Evolutionary conservation across 2,888 invertebrate genomes (phyloP).

Genomic region (Crioceris asparagi): DNA sequence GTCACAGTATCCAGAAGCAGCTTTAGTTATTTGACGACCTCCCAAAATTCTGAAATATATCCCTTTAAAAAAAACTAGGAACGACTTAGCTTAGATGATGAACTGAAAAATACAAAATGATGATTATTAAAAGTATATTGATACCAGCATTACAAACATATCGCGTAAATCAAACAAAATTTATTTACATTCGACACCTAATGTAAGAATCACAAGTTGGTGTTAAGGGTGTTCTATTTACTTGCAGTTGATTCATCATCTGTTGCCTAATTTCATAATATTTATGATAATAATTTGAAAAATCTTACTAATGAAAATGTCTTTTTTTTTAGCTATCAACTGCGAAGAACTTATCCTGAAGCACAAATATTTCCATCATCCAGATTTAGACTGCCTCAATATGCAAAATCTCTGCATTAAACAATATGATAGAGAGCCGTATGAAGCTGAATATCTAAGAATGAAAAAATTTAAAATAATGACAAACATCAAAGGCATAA

Average conservation of each 20-base stretch:
- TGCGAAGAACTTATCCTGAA: conserved; percentile 10
- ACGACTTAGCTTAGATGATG: too few species aligned
- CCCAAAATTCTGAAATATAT: too few species aligned
- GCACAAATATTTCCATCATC: conserved; percentile 8
- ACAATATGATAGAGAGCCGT: conserved; percentile 43
- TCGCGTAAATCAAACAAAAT: conserved; percentile 1
- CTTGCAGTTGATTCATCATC: too few species aligned
- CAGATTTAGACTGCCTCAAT: conserved; percentile 20
- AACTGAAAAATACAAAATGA: too few species aligned
- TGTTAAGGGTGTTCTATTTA: too few species aligned
- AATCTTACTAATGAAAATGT: neutral
- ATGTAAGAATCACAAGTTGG: too few species aligned
- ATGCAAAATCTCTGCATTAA: conserved; percentile 32
- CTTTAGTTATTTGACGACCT: too few species aligned
- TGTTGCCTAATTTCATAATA: too few species aligned
- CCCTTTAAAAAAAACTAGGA: too few species aligned
- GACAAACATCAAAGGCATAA: conserved; percentile 45
- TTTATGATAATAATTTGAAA: neutral
- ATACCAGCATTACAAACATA: neutral
- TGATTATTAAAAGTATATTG: neutral
- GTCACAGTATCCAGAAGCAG: too few species aligned
- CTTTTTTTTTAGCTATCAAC: conserved; percentile 12
- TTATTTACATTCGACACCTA: too few species aligned
- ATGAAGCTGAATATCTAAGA: conserved; percentile 59
- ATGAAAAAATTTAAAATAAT: conserved; percentile 45